Conservation (phyloP, 2,888 invertebrate species). For the Gastracanthus pulcherrimus region DNA sequence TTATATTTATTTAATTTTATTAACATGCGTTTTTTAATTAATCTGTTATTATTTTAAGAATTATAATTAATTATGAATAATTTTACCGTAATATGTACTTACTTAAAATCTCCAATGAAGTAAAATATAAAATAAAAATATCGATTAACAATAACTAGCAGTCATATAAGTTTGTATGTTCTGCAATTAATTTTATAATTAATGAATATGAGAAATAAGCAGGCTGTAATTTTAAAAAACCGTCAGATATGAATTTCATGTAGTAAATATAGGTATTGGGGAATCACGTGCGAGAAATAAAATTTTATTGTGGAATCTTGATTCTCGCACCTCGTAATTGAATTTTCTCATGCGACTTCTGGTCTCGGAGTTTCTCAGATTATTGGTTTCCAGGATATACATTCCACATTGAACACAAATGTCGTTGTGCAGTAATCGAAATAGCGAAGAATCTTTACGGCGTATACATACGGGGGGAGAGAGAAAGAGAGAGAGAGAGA, state of each 20-base stretch:
- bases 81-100: too few relatives aligned
- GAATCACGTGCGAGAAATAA: slow-evolving; percentile 53
- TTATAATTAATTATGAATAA: too few relatives aligned
- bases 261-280: background rate
- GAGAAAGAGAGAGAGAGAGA: too few relatives aligned
- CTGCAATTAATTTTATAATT: background rate
- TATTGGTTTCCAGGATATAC: slow-evolving; percentile 49
- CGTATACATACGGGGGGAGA: too few relatives aligned
- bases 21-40: too few relatives aligned
- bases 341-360: slow-evolving; percentile 49
- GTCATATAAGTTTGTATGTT: background rate
- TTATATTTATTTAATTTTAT: too few relatives aligned
- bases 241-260: background rate
- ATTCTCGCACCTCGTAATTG: slow-evolving; percentile 48
- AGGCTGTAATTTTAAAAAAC: background rate
- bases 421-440: slow-evolving; percentile 26
- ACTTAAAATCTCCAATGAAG: too few relatives aligned
- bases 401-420: slow-evolving; percentile 49
- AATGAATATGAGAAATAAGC: background rate
- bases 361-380: slow-evolving; percentile 30
- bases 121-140: too few relatives aligned
- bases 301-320: slow-evolving; percentile 48
- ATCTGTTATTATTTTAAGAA: too few relatives aligned
- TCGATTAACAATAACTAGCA: too few relatives aligned
- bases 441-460: slow-evolving; percentile 24